Conservation (phyloP, 2,888 invertebrate genomes). For the Hypomecis atomaria region DNA sequence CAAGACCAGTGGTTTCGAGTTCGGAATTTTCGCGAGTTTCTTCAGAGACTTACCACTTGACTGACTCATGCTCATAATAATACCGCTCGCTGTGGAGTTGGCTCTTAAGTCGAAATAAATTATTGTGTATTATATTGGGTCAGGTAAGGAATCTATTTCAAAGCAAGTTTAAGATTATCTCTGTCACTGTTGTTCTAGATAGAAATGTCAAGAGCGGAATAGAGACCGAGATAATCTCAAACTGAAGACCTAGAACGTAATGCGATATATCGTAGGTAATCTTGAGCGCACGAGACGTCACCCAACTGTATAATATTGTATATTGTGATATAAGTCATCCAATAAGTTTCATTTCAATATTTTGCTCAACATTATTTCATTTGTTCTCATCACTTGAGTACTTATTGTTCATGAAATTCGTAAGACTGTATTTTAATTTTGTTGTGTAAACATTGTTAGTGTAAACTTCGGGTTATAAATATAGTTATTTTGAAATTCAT, state of each 20-base stretch:
- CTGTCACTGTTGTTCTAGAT: too few relatives aligned
- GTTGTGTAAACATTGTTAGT: conserved; percentile 80
- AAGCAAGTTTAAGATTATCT: too few relatives aligned
- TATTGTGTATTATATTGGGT: conserved; percentile 5
- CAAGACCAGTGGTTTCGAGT: too few relatives aligned
- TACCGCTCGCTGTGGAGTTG: neutral
- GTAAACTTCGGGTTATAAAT: conserved; percentile 79
- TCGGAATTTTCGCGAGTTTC: too few relatives aligned
- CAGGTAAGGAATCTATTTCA: neutral
- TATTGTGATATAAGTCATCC: conserved; percentile 76
- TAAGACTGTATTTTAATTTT: conserved; percentile 83
- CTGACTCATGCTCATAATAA: neutral
- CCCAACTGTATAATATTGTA: conserved; percentile 65
- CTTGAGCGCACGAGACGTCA: conserved; percentile 56
- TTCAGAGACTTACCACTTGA: too few relatives aligned
- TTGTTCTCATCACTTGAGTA: conserved; percentile 68
- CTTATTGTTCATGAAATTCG: conserved; percentile 82
- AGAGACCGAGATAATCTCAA: too few relatives aligned
- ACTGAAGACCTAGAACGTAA: conserved; percentile 1
- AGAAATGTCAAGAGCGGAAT: too few relatives aligned
- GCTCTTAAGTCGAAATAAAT: neutral
- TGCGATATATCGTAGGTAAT: conserved; percentile 33
- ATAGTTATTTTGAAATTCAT: conserved; percentile 64
- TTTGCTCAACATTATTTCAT: conserved; percentile 47
- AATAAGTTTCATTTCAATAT: conserved; percentile 57